Base-by-base conservation (phyloP, 2,113 vertebrate species). In the Monopterus albus region DNA sequence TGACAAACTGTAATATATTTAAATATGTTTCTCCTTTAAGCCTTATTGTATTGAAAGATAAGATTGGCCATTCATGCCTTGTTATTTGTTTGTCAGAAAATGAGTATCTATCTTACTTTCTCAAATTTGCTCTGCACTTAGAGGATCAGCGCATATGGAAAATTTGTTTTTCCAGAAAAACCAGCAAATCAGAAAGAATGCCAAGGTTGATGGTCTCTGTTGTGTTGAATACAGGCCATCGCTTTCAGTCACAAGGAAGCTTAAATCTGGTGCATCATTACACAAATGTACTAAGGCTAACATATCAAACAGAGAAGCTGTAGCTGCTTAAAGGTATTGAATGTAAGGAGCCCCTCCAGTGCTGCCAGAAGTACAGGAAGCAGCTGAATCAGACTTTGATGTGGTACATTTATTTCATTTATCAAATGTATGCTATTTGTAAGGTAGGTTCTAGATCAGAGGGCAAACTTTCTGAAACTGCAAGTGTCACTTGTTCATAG, bases 201-300 rank as follows among this genome's bases (percentile, higher is more conserved):
- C 28, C 13, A 4, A 28, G 35, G 58, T 55, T 51, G 40, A 64
- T 2, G 23, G 17, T 13, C 42, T 56, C 67, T 53, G 60, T 28
- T 50, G 49, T 40, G 42, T 64, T 83, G 67, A 68, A 59, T 45
- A 73, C 33, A 62, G 15, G 35, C 5, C 45, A 74, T 78, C 39
- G 49, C 20, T 51, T 63, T 50, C 13, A 55, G 46, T 39, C 42
- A 5, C 2, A 28, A 25, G 53, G 49, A 50, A 57, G 50, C 53
- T 69, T 3, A 35, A 12, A 13, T 46, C 13, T 25, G 58, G 33
- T 45, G 45, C 50, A 53, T 43, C 42, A 47, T 64, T 38, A 40
- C 36, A 45, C 47, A 71, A 70, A 31, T 45, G 10, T 61, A 50
- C 45, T 12, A 12, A 39, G 38, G 13, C 7, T 14, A 23, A 39